These are phyloP conservation scores for Catamblyrhynchus diadema DNA, from an alignment of 2,797 vertebrate species.

Conservation along the genomic window DNA sequence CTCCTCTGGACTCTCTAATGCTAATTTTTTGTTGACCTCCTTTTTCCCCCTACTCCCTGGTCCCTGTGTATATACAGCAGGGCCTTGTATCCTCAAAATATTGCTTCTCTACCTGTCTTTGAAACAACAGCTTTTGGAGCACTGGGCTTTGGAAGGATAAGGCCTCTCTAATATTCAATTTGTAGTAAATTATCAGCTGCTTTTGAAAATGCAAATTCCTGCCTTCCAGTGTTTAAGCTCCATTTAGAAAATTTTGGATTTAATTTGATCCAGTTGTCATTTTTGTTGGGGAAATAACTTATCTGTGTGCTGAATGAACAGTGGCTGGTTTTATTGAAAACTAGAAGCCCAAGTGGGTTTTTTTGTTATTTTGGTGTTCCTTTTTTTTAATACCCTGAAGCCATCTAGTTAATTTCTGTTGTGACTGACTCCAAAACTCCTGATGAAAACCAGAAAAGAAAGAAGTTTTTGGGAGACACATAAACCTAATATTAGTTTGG, in stretches of 20 bases:
- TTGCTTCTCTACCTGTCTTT: background rate
- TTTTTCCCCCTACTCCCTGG: background rate
- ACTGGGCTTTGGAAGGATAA: background rate
- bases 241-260: background rate
- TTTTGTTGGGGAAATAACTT: background rate
- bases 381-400: background rate
- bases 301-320: background rate
- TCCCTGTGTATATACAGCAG: background rate
- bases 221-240: background rate
- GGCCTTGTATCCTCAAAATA: background rate
- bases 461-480: conserved; percentile 12
- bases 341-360: background rate
- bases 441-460: conserved; percentile 34
- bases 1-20: background rate
- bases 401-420: background rate
- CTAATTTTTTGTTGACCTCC: background rate
- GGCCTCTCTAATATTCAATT: background rate
- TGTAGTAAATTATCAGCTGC: background rate
- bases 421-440: background rate
- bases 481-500: conserved; percentile 35
- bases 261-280: background rate
- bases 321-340: background rate
- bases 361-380: background rate
- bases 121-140: background rate
- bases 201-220: background rate